Evolutionary conservation across 2,797 vertebrate species (phyloP).

Genomic region (Brachyalestes nurse): DNA sequence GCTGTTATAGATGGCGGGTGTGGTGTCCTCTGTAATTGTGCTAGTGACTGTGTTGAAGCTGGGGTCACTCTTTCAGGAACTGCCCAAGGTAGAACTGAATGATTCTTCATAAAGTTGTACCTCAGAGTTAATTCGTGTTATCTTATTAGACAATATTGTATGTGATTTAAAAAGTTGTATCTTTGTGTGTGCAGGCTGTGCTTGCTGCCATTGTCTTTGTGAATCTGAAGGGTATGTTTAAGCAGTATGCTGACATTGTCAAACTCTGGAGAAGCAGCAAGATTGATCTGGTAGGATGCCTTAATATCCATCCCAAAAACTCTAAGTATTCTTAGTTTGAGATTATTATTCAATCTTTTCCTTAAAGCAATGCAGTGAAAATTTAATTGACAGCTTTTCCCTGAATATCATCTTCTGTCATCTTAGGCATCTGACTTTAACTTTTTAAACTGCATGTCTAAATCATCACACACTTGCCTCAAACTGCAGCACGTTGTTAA

Average conservation of each 20-base stretch:
- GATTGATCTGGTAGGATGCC: conserved; percentile 89
- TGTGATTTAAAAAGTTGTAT: background rate
- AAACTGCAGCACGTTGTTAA: background rate
- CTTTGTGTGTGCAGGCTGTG: conserved; percentile 81
- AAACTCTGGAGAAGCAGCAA: conserved; percentile 86
- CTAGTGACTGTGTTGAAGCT: conserved; percentile 91
- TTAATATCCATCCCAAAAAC: background rate
- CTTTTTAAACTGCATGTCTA: background rate
- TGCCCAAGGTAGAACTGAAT: conserved; percentile 87
- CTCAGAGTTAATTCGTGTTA: background rate
- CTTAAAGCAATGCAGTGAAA: background rate
- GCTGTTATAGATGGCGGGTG: conserved; percentile 84
- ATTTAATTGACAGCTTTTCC: background rate
- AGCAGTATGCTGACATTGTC: conserved; percentile 84
- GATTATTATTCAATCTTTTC: background rate
- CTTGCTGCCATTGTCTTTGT: conserved; percentile 86
- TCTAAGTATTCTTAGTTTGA: background rate
- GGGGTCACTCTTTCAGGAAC: conserved; percentile 87
- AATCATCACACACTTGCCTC: background rate
- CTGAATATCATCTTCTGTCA: background rate
- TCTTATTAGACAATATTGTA: background rate
- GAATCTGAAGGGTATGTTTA: conserved; percentile 94
- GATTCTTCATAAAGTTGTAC: background rate
- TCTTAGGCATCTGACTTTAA: background rate
- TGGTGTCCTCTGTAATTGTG: conserved; percentile 86